phyloP scores from a whole-genome alignment of 2,797 vertebrate genomes.

The Oceanodroma leucorhoa region DNA sequence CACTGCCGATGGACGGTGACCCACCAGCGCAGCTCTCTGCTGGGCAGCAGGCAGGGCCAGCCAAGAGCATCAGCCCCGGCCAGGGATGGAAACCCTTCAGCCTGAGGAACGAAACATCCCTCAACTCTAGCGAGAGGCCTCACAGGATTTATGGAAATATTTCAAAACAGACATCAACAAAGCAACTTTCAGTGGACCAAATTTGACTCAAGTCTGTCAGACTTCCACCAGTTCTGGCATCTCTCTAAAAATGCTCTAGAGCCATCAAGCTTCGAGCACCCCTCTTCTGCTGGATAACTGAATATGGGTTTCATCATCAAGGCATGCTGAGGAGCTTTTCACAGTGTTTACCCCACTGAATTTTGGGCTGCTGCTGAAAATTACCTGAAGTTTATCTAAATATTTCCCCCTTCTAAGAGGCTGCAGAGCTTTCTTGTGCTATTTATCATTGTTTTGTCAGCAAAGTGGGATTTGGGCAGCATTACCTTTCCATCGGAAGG shows the following conservation, averaged over 20 bases:
- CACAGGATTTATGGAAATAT: neutral
- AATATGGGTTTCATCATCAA: rapidly evolving
- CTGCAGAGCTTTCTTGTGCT: neutral
- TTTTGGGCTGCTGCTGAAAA: neutral
- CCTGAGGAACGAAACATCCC: neutral
- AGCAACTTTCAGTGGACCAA: neutral
- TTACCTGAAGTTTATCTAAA: neutral
- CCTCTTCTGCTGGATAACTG: neutral
- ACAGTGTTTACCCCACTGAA: neutral
- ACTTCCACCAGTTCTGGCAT: neutral
- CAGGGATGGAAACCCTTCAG: neutral
- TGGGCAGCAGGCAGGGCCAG: neutral
- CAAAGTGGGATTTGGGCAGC: neutral
- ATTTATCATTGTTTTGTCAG: neutral
- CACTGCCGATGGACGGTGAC: neutral
- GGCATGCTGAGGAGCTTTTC: neutral
- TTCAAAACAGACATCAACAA: neutral
- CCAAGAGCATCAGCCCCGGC: neutral
- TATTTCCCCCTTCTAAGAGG: neutral
- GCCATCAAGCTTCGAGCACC: neutral
- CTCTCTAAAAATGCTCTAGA: neutral
- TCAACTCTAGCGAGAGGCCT: neutral
- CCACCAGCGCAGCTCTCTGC: neutral
- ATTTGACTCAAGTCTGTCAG: neutral
- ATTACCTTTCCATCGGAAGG: neutral